Conservation (phyloP, 2,797 vertebrate genomes). For the Triplophysa yarkandensis region DNA sequence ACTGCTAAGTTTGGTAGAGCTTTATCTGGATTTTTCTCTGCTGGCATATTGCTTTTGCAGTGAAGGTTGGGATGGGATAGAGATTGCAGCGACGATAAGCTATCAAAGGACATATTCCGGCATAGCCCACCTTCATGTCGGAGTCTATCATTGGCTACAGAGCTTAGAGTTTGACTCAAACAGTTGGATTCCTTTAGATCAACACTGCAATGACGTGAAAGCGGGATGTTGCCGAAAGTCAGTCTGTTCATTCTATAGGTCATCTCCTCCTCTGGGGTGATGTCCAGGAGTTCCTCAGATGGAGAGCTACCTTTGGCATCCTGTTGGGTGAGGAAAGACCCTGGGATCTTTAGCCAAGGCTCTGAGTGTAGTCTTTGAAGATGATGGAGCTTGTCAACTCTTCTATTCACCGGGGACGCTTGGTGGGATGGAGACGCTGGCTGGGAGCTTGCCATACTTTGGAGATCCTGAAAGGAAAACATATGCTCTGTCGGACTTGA, state of each 20-base stretch:
- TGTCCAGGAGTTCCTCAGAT: slow-evolving; percentile 71
- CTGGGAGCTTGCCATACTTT: slow-evolving; percentile 66
- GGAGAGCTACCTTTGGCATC: slow-evolving; percentile 68
- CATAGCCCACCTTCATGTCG: slow-evolving; percentile 51
- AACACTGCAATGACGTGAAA: slow-evolving; percentile 72
- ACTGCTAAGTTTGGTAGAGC: slow-evolving; percentile 67
- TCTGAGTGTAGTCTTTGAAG: slow-evolving; percentile 79
- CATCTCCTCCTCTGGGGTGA: slow-evolving; percentile 71
- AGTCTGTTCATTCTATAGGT: slow-evolving; percentile 66
- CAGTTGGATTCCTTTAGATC: slow-evolving; percentile 71
- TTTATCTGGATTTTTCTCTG: slow-evolving; percentile 66
- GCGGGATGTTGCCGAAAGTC: slow-evolving; percentile 63
- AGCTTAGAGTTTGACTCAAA: slow-evolving; percentile 64
- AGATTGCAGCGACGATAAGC: slow-evolving; percentile 69
- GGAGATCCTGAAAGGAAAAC: slow-evolving; percentile 77
- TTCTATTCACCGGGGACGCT: slow-evolving; percentile 48
- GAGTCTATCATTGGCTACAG: neutral
- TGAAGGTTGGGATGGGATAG: slow-evolving; percentile 66
- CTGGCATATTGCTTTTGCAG: slow-evolving; percentile 58
- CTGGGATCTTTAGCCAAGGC: slow-evolving; percentile 80
- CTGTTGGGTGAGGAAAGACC: slow-evolving; percentile 69
- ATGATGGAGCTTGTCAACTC: slow-evolving; percentile 67
- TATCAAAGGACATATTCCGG: slow-evolving; percentile 72
- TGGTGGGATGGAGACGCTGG: slow-evolving; percentile 71
- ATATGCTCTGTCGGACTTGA: slow-evolving; percentile 56